Evolutionary conservation across 2,797 vertebrate species (phyloP), one percentile per base, ranked within the genome.

Genomic region (Coccyzus lansbergi): DNA sequence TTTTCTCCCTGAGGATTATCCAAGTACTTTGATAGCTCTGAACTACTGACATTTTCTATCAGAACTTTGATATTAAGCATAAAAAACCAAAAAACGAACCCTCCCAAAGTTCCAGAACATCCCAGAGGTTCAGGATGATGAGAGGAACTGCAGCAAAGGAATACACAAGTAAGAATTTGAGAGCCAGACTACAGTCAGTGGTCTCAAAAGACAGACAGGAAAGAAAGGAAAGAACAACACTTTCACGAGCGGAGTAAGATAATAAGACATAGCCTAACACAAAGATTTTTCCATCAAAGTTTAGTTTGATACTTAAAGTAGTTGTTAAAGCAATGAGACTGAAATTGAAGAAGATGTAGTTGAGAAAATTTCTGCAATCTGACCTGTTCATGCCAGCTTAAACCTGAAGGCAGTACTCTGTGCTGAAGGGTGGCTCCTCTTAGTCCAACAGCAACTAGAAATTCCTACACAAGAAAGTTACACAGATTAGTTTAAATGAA

Each of bases 311-410:
- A 63, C 20, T 71, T 75, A 63, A 62, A 86, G 31, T 26, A 55
- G 38, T 42, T 36, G 25, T 49, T 10, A 65, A 82, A 79, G 28
- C 31, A 83, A 44, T 24, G n/a, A 79, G 46, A 90, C 38, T 40
- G 44, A 78, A 86, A 82, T 0, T 46, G 31, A 96, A 78, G 28
- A 59, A 78, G 28, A 59, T 18, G 1, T 2, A 81, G 22, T 16
- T 6, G 20, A 69, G 34, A 68, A 88, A 74, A 68, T 19, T 63
- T 40, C 25, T 78, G 60, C 38, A 88, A 51, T 36, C 96, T 95
- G 94, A 99, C 99, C 99, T 99, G 99, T 74, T 99, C 99, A 12
- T 99, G 99, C 99, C 99, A 99, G 93, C 99, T 99, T 93, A 99
- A 96, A 62, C 98, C 98, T 14, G 98, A 97, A 40, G 98, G 98